phyloP scores from a whole-genome alignment of 2,888 invertebrate genomes.

The Nomada fucata region DNA sequence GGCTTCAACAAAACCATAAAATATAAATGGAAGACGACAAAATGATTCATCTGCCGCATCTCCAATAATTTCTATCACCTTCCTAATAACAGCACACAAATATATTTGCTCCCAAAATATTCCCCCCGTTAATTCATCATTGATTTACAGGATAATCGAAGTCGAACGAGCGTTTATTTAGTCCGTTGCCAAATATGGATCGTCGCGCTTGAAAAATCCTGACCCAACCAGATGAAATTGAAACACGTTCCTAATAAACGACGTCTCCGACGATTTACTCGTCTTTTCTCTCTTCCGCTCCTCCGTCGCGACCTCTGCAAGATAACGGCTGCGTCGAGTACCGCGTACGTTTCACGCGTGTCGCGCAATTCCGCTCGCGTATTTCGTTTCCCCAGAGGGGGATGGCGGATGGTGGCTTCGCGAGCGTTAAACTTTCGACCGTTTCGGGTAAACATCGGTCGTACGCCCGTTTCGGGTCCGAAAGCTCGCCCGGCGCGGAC shows the following conservation, averaged over 20 bases:
- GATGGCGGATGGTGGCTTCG: not conserved
- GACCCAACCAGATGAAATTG: not conserved
- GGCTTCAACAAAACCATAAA: no score
- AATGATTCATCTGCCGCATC: no score
- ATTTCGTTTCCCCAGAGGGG: not conserved
- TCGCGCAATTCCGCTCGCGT: conserved; percentile 12
- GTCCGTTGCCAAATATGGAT: no score
- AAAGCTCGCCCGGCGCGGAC: not conserved
- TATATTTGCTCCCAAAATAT: no score
- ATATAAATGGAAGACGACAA: no score
- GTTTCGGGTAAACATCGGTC: conserved; percentile 22
- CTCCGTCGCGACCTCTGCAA: not conserved
- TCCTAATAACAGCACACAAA: no score
- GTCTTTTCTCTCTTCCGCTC: not conserved
- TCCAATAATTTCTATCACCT: no score
- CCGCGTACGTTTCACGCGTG: conserved; percentile 10
- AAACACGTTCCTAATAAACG: not conserved
- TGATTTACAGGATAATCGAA: no score
- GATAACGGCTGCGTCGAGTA: conserved; percentile 6
- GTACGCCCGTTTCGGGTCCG: not conserved
- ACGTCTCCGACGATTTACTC: not conserved
- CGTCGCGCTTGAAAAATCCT: no score
- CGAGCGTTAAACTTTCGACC: not conserved
- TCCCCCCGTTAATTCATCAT: no score
- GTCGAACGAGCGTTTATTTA: no score